phyloP scores from a whole-genome alignment of 2,797 vertebrate genomes.

The Enteromius argenteus region DNA sequence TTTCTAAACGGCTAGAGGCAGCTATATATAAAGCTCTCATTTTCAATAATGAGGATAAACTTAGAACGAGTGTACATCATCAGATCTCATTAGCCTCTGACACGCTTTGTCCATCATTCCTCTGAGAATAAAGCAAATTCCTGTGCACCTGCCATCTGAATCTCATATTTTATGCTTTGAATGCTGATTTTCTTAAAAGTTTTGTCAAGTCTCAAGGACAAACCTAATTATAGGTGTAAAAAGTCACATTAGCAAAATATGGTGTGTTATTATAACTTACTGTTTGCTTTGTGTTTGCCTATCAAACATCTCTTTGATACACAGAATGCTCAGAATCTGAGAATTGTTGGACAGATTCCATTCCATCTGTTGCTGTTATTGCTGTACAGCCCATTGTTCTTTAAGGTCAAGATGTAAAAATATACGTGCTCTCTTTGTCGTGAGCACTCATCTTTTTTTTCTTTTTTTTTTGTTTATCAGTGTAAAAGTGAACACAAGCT shows the following conservation, averaged over 20 bases:
- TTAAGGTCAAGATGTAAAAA: not conserved
- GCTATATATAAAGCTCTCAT: slow-evolving; percentile 42
- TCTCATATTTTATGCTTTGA: slow-evolving; percentile 13
- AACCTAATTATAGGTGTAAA: slow-evolving; percentile 39
- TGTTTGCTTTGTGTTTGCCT: not conserved
- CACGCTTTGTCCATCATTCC: slow-evolving; percentile 41
- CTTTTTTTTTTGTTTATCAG: not conserved
- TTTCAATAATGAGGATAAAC: slow-evolving; percentile 47
- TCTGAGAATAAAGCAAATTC: slow-evolving; percentile 34
- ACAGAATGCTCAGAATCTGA: not conserved
- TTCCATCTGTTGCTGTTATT: not conserved
- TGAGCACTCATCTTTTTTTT: not conserved
- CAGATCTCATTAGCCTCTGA: slow-evolving; percentile 49
- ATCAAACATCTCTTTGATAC: not conserved
- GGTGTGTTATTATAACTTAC: not conserved
- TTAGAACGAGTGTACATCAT: slow-evolving; percentile 31
- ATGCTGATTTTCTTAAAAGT: slow-evolving; percentile 34
- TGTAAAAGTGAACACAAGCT: not conserved
- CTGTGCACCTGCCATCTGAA: slow-evolving; percentile 32
- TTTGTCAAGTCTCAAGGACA: slow-evolving; percentile 32
- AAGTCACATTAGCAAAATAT: slow-evolving; percentile 37
- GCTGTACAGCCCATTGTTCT: not conserved
- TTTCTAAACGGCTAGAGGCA: slow-evolving; percentile 30
- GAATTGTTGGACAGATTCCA: not conserved
- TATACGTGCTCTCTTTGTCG: not conserved